A percentile compares a stretch with the other conserved stretches of the same genome.
Evolutionary conservation across 2,797 vertebrate species (phyloP).

Genomic region (Bovichtus variegatus): DNA sequence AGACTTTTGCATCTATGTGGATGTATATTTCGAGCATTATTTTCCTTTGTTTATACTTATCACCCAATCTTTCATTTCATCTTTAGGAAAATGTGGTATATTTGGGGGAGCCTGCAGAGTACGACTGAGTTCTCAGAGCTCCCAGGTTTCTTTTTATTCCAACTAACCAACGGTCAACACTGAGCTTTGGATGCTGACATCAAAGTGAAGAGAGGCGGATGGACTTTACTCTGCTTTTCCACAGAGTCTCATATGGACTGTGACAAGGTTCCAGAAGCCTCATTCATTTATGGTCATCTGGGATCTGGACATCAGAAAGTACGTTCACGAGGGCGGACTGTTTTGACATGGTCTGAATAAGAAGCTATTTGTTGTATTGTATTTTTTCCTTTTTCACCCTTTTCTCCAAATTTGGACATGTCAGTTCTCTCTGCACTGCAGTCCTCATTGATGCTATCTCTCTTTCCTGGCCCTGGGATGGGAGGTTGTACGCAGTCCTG

Average conservation of each 20-base stretch:
- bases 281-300: neutral
- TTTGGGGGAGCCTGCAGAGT: conserved; percentile 72
- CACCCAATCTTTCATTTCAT: neutral
- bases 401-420: neutral
- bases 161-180: neutral
- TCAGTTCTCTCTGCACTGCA: neutral
- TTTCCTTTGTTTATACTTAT: neutral
- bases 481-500: neutral
- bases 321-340: neutral
- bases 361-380: neutral
- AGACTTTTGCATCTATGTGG: neutral
- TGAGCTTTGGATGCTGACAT: conserved; percentile 2
- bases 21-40: neutral
- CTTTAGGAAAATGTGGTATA: conserved; percentile 76
- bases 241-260: conserved; percentile 10
- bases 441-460: too few species aligned
- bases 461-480: too few species aligned
- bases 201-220: neutral
- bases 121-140: conserved; percentile 67
- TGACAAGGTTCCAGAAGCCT: neutral
- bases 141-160: neutral
- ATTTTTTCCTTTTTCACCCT: neutral
- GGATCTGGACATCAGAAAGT: neutral
- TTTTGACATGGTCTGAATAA: neutral
- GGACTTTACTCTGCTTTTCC: neutral